A percentile compares a stretch with the other conserved stretches of the same genome.
These are phyloP conservation scores for Mesocricetus auratus DNA, from an alignment of 2,113 vertebrate genomes.

Conservation along the genomic window DNA sequence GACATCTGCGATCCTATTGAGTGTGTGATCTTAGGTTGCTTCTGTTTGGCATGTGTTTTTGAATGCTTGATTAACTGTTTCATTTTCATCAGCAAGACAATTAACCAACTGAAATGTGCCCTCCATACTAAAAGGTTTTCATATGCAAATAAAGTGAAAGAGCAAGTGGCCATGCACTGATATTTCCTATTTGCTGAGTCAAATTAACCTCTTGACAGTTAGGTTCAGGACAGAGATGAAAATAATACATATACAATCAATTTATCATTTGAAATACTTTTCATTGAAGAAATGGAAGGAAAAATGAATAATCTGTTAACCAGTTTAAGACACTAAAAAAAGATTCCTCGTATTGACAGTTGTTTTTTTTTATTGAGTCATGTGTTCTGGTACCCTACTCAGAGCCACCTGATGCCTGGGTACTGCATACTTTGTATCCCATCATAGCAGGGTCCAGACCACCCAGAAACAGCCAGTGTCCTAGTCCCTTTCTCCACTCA, in stretches of 20 bases:
- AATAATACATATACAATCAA: neutral
- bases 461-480: too few species aligned
- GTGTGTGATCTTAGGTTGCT: neutral
- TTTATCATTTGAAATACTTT: neutral
- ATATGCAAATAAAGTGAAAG: neutral
- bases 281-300: neutral
- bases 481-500: too few species aligned
- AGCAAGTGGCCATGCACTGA: neutral
- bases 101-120: neutral
- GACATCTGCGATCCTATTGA: neutral
- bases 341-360: too few species aligned
- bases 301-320: neutral
- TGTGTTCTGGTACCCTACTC: too few species aligned
- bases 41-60: neutral
- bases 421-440: too few species aligned
- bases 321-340: neutral
- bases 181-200: neutral
- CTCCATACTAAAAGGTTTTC: neutral
- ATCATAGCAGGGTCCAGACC: too few species aligned
- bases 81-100: neutral
- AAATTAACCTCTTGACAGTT: neutral
- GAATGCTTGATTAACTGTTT: too few species aligned
- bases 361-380: neutral
- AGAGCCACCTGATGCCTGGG: too few species aligned
- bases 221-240: neutral